These are phyloP conservation scores for Hypomecis atomaria DNA, from an alignment of 2,888 invertebrate genomes.

Conservation along the genomic window DNA sequence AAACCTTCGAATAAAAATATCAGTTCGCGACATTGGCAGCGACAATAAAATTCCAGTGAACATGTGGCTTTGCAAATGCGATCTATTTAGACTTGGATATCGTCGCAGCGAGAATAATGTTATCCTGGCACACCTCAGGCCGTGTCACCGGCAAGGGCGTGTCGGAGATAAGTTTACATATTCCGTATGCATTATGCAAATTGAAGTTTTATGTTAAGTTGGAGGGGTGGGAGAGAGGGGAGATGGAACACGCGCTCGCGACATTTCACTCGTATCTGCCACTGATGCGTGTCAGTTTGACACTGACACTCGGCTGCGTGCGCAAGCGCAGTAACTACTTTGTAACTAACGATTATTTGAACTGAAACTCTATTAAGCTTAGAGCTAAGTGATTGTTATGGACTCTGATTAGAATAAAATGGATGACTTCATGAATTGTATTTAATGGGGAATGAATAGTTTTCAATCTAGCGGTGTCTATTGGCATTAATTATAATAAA, in stretches of 20 bases:
- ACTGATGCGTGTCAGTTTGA: slow-evolving; percentile 59
- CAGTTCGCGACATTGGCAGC: slow-evolving; percentile 49
- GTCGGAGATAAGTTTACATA: slow-evolving; percentile 82
- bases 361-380: slow-evolving; percentile 10
- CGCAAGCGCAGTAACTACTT: slow-evolving; percentile 45
- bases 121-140: slow-evolving; percentile 79
- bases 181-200: slow-evolving; percentile 84
- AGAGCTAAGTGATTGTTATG: slow-evolving; percentile 15
- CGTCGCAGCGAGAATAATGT: slow-evolving; percentile 78
- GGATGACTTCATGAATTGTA: neutral
- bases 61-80: slow-evolving; percentile 73
- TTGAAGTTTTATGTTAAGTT: slow-evolving; percentile 82
- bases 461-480: no score
- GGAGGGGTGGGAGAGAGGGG: slow-evolving; percentile 46
- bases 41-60: slow-evolving; percentile 64
- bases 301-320: slow-evolving; percentile 50
- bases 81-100: slow-evolving; percentile 80
- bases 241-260: slow-evolving; percentile 51
- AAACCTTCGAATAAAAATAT: slow-evolving; percentile 49
- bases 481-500: no score
- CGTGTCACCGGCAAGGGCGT: slow-evolving; percentile 81
- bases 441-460: neutral
- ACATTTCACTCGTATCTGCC: slow-evolving; percentile 59
- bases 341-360: slow-evolving; percentile 43
- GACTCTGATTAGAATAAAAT: neutral